These are phyloP conservation scores for Thecocarcelia acutangulata DNA, from an alignment of 2,888 invertebrate species.

Conservation along the genomic window DNA sequence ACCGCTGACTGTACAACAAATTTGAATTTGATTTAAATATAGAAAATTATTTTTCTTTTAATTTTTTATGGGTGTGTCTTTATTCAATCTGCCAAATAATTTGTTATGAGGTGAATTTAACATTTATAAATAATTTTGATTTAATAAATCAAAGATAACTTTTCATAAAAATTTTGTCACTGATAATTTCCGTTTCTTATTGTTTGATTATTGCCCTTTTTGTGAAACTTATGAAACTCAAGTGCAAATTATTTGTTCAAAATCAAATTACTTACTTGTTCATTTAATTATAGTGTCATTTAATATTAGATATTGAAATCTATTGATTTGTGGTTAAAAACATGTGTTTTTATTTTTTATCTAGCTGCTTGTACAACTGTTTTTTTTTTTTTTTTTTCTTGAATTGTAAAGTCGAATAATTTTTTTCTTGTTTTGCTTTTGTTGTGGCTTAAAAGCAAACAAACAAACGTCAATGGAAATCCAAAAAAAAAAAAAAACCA, in stretches of 20 bases:
- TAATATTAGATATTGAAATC: not conserved
- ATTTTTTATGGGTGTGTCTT: not conserved
- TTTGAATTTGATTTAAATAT: too few species aligned
- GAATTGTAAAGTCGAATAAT: not conserved
- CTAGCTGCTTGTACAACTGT: not conserved
- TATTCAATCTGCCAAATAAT: slow-evolving; percentile 18
- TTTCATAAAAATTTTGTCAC: too few species aligned
- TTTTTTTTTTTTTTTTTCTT: not conserved
- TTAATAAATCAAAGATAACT: not conserved
- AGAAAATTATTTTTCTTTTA: too few species aligned
- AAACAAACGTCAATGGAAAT: slow-evolving; percentile 37
- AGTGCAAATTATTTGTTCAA: not conserved
- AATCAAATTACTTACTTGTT: not conserved
- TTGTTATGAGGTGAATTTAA: slow-evolving; percentile 33
- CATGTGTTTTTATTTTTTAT: slow-evolving; percentile 5
- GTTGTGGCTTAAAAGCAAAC: slow-evolving; percentile 33
- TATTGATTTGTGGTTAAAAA: slow-evolving; percentile 7
- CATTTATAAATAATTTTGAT: not conserved
- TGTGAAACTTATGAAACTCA: not conserved
- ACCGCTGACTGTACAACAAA: too few species aligned
- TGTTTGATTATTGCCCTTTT: not conserved
- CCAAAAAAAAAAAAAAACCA: not conserved
- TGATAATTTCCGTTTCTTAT: too few species aligned
- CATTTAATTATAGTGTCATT: not conserved
- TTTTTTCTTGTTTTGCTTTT: not conserved